A percentile compares a stretch with the other conserved stretches of the same genome.
These are phyloP conservation scores for Gymnopithys bicolor DNA, from an alignment of 2,797 vertebrate genomes.

Conservation along the genomic window DNA sequence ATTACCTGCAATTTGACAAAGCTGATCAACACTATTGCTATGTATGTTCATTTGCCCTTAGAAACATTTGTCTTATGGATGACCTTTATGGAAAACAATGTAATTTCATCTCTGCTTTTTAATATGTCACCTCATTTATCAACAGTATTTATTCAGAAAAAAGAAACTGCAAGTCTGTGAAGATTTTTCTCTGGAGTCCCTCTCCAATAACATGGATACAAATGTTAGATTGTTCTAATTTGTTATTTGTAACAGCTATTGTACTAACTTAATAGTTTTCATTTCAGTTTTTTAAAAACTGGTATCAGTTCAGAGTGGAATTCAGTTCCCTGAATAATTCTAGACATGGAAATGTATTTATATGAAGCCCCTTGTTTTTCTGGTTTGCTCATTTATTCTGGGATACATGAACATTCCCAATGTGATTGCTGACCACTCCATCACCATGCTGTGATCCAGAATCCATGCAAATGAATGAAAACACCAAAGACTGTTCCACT, in stretches of 20 bases:
- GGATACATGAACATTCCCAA: accelerated
- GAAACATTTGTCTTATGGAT: not conserved
- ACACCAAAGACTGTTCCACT: not conserved
- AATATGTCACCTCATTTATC: not conserved
- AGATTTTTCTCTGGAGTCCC: not conserved
- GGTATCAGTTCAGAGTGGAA: not conserved
- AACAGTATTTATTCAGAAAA: not conserved
- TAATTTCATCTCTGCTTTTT: not conserved
- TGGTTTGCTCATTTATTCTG: not conserved
- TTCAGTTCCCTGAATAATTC: not conserved
- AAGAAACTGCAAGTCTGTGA: not conserved
- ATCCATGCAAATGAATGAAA: not conserved
- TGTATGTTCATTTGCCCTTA: not conserved
- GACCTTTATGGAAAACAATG: not conserved
- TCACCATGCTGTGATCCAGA: not conserved
- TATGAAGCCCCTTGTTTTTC: not conserved
- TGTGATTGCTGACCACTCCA: not conserved
- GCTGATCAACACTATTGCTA: not conserved
- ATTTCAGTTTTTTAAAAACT: not conserved
- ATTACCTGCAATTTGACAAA: not conserved
- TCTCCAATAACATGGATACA: not conserved
- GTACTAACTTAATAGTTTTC: not conserved
- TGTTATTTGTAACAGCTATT: not conserved
- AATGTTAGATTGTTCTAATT: not conserved
- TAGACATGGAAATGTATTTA: not conserved